phyloP scores from a whole-genome alignment of 2,113 vertebrate species.

The Spheniscus mendiculus region DNA sequence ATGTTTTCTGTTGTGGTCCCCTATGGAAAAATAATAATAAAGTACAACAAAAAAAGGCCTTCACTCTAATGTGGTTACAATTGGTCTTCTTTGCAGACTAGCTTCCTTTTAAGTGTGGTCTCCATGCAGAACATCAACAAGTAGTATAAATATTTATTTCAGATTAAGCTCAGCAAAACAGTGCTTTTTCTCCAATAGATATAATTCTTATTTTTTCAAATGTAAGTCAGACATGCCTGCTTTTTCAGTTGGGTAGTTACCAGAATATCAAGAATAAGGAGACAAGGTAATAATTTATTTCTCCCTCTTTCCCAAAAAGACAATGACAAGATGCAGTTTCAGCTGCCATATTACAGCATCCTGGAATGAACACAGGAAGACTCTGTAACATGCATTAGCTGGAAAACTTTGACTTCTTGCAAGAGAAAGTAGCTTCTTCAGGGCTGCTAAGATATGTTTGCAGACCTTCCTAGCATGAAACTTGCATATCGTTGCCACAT shows the following conservation, averaged over 20 bases:
- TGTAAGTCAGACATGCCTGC: background rate
- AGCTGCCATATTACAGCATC: background rate
- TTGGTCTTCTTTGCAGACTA: background rate
- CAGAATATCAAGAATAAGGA: background rate
- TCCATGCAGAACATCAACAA: constrained; percentile 1
- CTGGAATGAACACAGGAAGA: background rate
- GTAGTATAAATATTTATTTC: background rate
- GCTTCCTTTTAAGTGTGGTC: constrained; percentile 24
- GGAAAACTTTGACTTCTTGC: background rate
- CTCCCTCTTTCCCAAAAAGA: background rate
- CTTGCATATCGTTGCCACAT: background rate
- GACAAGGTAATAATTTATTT: background rate
- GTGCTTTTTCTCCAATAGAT: background rate
- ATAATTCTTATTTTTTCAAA: background rate
- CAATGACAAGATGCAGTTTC: background rate
- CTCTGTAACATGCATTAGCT: background rate
- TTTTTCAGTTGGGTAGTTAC: background rate
- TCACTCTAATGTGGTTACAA: background rate
- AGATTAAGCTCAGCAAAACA: background rate
- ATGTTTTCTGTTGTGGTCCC: constrained; percentile 14
- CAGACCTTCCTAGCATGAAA: background rate
- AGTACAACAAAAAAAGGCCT: background rate
- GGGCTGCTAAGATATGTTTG: background rate
- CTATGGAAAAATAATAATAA: constrained; percentile 40
- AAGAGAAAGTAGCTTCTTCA: background rate